Evolutionary conservation across 2,888 invertebrate species (phyloP).

Genomic region (Megaustenia siamemsis): DNA sequence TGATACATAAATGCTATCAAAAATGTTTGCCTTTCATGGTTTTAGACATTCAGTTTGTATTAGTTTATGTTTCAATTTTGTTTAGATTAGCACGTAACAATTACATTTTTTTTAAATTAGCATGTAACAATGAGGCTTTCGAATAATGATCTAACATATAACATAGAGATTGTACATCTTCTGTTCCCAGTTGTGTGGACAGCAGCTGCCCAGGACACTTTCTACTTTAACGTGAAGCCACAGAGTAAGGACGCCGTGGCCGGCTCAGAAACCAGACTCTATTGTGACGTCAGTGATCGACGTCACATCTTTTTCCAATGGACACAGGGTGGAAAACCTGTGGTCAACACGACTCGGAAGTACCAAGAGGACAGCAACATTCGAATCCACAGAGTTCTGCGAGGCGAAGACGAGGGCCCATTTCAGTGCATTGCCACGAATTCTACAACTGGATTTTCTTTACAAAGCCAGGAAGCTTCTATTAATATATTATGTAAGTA

Average conservation of each 20-base stretch:
- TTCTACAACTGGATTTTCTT: slow-evolving; percentile 80
- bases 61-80: too few relatives aligned
- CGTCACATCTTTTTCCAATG: slow-evolving; percentile 79
- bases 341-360: slow-evolving; percentile 80
- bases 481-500: slow-evolving; percentile 86
- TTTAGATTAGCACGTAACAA: too few relatives aligned
- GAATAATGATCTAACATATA: too few relatives aligned
- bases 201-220: slow-evolving; percentile 72
- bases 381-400: slow-evolving; percentile 83
- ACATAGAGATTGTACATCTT: too few relatives aligned
- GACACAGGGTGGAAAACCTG: slow-evolving; percentile 78
- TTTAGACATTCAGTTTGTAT: too few relatives aligned
- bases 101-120: too few relatives aligned
- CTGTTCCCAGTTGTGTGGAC: slow-evolving; percentile 49
- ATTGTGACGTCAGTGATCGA: slow-evolving; percentile 77
- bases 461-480: slow-evolving; percentile 84
- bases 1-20: too few relatives aligned
- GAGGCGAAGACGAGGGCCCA: slow-evolving; percentile 83
- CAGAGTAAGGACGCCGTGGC: slow-evolving; percentile 76
- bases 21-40: too few relatives aligned
- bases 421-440: slow-evolving; percentile 84
- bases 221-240: slow-evolving; percentile 80
- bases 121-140: too few relatives aligned
- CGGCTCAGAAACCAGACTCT: slow-evolving; percentile 70
- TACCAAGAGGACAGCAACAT: slow-evolving; percentile 82